Percentiles rank a stretch among this genome's conserved stretches.
These are phyloP conservation scores for Neoascia interrupta DNA, from an alignment of 2,888 invertebrate species.

Conservation along the genomic window DNA sequence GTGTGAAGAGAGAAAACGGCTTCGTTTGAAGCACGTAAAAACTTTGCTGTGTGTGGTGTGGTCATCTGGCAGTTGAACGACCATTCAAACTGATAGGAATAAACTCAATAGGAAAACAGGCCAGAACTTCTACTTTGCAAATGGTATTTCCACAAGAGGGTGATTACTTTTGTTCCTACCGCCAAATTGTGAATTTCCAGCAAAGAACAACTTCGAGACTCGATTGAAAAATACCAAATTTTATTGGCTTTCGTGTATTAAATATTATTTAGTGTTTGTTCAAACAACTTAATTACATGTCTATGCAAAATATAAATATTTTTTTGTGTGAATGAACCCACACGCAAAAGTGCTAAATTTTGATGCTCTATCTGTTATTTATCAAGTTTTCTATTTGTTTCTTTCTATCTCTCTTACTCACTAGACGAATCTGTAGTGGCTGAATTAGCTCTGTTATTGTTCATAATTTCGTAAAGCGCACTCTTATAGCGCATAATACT, in stretches of 20 bases:
- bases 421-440: conserved; percentile 13
- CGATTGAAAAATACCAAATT: conserved; percentile 17
- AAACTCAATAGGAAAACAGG: too few relatives aligned
- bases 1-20: too few relatives aligned
- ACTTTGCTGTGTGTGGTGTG: too few relatives aligned
- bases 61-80: too few relatives aligned
- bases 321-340: conserved; percentile 19
- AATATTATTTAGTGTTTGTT: not conserved
- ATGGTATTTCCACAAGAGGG: too few relatives aligned
- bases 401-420: too few relatives aligned
- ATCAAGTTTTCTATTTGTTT: conserved; percentile 7
- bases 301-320: not conserved
- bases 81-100: too few relatives aligned
- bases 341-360: conserved; percentile 35
- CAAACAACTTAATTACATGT: conserved; percentile 25
- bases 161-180: too few relatives aligned
- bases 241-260: conserved; percentile 14
- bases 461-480: not conserved
- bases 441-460: not conserved
- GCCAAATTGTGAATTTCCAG: too few relatives aligned
- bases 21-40: too few relatives aligned
- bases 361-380: not conserved
- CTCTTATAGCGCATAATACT: conserved; percentile 20
- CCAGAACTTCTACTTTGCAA: too few relatives aligned
- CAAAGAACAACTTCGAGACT: conserved; percentile 18